These are phyloP conservation scores for Xylocopa sonorina DNA, from an alignment of 1,140 invertebrate genomes.

Conservation along the genomic window DNA sequence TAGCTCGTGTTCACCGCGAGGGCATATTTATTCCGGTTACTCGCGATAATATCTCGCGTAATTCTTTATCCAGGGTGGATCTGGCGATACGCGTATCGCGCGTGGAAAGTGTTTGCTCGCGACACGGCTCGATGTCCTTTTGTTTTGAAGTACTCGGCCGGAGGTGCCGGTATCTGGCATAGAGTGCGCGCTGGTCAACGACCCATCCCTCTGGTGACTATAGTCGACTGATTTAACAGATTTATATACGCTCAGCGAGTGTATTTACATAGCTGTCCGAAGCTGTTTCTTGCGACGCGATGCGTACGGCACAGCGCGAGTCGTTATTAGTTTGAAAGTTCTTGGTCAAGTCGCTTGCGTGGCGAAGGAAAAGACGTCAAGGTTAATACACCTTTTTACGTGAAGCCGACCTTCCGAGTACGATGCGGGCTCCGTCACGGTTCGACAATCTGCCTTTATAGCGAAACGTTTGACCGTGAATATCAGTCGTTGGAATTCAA, in stretches of 20 bases:
- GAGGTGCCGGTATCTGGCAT: constrained; percentile 45
- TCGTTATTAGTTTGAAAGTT: constrained; percentile 57
- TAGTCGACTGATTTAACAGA: constrained; percentile 51
- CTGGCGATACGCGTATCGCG: too few relatives aligned
- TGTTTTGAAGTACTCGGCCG: constrained; percentile 39
- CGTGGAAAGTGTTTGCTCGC: too few relatives aligned
- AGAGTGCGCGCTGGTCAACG: constrained; percentile 59
- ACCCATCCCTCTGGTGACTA: constrained; percentile 55
- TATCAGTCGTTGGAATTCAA: constrained; percentile 59
- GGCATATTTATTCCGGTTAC: background rate
- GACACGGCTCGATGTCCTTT: constrained; percentile 7
- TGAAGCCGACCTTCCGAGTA: constrained; percentile 62
- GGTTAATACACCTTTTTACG: constrained; percentile 69
- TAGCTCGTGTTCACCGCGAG: background rate
- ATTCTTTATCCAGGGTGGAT: background rate
- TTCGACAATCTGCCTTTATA: constrained; percentile 65
- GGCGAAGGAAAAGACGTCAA: constrained; percentile 61
- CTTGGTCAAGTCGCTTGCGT: constrained; percentile 61
- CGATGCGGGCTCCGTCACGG: constrained; percentile 64
- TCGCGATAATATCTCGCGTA: background rate
- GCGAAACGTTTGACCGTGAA: constrained; percentile 65
- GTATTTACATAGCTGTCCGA: constrained; percentile 28
- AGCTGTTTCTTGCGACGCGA: constrained; percentile 19
- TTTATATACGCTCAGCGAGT: constrained; percentile 28
- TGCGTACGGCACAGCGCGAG: background rate